A percentile compares a stretch with the other conserved stretches of the same genome.
phyloP scores from a whole-genome alignment of 2,797 vertebrate species.

The Coreius guichenoti region DNA sequence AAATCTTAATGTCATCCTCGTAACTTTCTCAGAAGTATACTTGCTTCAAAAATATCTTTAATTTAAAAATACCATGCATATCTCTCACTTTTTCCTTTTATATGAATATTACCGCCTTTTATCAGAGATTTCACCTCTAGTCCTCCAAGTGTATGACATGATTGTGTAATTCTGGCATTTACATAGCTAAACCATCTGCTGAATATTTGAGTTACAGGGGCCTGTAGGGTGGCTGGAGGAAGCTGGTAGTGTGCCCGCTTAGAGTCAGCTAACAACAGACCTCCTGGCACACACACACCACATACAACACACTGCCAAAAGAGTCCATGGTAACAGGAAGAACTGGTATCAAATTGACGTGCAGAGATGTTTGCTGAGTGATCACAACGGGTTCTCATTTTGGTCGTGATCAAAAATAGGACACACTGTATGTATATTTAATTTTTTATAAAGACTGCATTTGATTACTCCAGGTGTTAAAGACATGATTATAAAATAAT shows the following conservation, averaged over 20 bases:
- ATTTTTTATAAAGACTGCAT: background rate
- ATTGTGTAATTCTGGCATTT: slow-evolving; percentile 55
- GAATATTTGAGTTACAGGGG: slow-evolving; percentile 51
- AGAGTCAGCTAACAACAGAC: slow-evolving; percentile 56
- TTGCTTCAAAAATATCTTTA: background rate
- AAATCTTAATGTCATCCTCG: background rate
- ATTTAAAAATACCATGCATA: background rate
- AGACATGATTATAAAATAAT: background rate
- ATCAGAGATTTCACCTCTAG: background rate
- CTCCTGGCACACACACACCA: slow-evolving; percentile 31
- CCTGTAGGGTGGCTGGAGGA: slow-evolving; percentile 70
- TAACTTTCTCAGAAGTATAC: background rate
- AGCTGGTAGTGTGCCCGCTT: slow-evolving; percentile 74
- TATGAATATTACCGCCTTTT: background rate
- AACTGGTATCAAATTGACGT: slow-evolving; percentile 47
- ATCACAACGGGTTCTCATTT: slow-evolving; percentile 42
- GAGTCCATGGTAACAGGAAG: slow-evolving; percentile 40
- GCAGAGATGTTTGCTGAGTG: slow-evolving; percentile 41
- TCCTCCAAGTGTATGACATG: slow-evolving; percentile 6
- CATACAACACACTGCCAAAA: slow-evolving; percentile 47
- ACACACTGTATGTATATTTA: background rate
- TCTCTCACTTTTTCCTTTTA: background rate
- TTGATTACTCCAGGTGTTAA: background rate
- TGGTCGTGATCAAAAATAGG: slow-evolving; percentile 31
- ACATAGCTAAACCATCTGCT: slow-evolving; percentile 57